Conservation (phyloP, 1,140 invertebrate genomes). For the Orchestia grillus region DNA sequence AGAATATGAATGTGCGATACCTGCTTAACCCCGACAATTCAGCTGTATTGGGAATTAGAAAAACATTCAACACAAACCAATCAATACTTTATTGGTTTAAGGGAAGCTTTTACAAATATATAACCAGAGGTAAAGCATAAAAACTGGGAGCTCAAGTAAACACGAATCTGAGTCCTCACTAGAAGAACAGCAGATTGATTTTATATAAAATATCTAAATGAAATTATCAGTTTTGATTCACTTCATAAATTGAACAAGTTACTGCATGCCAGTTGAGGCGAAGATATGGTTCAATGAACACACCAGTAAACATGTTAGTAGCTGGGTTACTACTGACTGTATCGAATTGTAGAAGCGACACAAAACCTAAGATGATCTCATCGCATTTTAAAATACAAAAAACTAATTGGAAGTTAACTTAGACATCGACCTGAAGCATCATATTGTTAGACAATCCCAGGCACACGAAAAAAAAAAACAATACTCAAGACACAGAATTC, state of each 20-base stretch:
- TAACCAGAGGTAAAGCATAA: background rate
- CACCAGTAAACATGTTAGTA: background rate
- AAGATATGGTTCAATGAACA: background rate
- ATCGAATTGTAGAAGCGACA: background rate
- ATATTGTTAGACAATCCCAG: background rate
- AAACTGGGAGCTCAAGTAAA: background rate
- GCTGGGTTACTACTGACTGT: background rate
- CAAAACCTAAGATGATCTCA: background rate
- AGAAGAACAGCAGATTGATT: background rate
- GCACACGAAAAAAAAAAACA: background rate
- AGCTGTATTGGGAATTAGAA: background rate
- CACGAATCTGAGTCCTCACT: background rate
- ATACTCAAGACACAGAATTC: background rate
- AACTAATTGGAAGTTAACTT: background rate
- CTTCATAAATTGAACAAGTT: background rate
- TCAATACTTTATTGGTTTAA: background rate
- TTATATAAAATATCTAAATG: background rate
- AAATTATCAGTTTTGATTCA: background rate
- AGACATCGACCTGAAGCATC: background rate
- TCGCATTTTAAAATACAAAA: background rate
- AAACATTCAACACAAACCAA: background rate
- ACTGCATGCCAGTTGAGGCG: background rate
- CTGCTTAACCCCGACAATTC: no score
- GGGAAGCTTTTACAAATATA: background rate
- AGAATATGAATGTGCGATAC: no score